Percentiles rank a stretch among this genome's conserved stretches.
Evolutionary conservation across 2,888 invertebrate genomes (phyloP).

Genomic region (Quadroppia sp.): DNA sequence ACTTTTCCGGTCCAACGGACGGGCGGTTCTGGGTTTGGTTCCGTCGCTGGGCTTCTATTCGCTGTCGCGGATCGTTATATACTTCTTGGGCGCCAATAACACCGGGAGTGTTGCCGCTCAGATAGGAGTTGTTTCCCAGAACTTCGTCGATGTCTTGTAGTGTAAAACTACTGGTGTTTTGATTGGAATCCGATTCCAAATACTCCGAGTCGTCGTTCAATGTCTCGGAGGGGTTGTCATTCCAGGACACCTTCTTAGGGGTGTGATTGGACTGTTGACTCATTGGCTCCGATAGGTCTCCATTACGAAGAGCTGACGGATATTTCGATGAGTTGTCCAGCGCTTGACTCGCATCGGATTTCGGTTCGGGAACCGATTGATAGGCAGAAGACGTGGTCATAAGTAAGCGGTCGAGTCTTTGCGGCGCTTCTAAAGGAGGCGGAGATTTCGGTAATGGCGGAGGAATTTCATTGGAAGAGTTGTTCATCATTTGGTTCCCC

Average conservation of each 20-base stretch:
- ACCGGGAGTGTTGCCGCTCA: conserved; percentile 72
- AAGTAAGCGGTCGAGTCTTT: conserved; percentile 43
- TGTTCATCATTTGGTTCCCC: not conserved
- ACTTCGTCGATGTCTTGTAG: conserved; percentile 49
- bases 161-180: conserved; percentile 50
- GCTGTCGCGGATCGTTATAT: conserved; percentile 86
- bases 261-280: not conserved
- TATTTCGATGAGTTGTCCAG: conserved; percentile 30
- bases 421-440: conserved; percentile 47
- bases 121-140: conserved; percentile 47
- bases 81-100: conserved; percentile 98
- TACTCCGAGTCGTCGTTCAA: conserved; percentile 1
- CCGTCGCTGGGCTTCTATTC: conserved; percentile 76
- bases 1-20: conserved; percentile 74
- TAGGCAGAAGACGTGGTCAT: conserved; percentile 32
- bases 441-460: conserved; percentile 51
- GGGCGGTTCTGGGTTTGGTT: conserved; percentile 60
- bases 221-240: conserved; percentile 37
- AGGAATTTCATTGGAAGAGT: conserved; percentile 51
- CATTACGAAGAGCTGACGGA: conserved; percentile 35
- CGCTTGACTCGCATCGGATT: not conserved
- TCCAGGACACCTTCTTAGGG: conserved; percentile 43
- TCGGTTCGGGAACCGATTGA: conserved; percentile 16
- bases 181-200: conserved; percentile 42
- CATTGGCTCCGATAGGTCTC: not conserved